Conservation (phyloP, 2,113 vertebrate species). For the Chaetops frenatus region DNA sequence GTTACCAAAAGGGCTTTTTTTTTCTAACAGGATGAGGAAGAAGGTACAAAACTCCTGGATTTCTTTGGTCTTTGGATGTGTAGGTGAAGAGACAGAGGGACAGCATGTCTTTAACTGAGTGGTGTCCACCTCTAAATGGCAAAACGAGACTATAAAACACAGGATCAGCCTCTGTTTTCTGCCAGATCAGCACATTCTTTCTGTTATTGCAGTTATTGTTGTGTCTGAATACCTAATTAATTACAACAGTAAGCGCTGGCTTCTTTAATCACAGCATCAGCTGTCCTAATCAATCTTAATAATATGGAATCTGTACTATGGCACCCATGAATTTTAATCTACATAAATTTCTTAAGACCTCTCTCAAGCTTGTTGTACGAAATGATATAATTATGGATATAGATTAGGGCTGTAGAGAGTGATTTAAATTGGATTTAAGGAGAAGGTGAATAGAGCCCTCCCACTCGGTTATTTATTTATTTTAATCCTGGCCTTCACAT, state of each 20-base stretch:
- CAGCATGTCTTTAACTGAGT: neutral
- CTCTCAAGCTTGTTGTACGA: constrained; percentile 63
- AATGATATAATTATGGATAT: constrained; percentile 70
- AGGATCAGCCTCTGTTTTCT: constrained; percentile 38
- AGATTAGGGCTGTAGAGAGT: constrained; percentile 67
- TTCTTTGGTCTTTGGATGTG: neutral
- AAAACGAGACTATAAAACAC: neutral
- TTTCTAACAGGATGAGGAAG: neutral
- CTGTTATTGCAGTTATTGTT: constrained; percentile 70
- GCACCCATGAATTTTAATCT: constrained; percentile 74
- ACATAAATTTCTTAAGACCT: constrained; percentile 73
- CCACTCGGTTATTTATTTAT: constrained; percentile 50
- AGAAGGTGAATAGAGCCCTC: constrained; percentile 59
- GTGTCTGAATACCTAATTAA: constrained; percentile 76
- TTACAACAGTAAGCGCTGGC: constrained; percentile 67
- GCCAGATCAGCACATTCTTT: constrained; percentile 61
- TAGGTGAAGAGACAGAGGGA: neutral
- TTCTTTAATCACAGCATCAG: constrained; percentile 73
- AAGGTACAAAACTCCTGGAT: neutral
- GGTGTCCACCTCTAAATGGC: neutral
- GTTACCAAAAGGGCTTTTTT: neutral
- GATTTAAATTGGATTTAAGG: constrained; percentile 71
- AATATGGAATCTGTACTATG: constrained; percentile 67
- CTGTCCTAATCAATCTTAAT: constrained; percentile 77
- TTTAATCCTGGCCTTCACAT: constrained; percentile 5